These are phyloP conservation scores for Vireo altiloquus DNA, from an alignment of 2,113 vertebrate species.

Conservation along the genomic window DNA sequence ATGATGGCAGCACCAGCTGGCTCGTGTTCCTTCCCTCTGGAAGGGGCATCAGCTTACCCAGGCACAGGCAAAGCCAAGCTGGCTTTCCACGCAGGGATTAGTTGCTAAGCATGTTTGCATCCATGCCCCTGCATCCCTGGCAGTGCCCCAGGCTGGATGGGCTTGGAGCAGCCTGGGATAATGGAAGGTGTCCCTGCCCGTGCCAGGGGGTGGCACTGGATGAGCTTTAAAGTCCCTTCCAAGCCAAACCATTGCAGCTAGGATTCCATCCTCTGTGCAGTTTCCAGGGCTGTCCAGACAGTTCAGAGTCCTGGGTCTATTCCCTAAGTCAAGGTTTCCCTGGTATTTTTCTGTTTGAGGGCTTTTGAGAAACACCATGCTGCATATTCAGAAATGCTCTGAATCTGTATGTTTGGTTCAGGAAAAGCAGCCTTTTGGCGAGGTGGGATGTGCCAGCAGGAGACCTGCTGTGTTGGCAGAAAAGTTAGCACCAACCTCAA, in stretches of 20 bases:
- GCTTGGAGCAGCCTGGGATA: not conserved
- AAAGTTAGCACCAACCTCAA: not conserved
- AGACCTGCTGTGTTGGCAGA: not conserved
- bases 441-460: not conserved
- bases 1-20: not conserved
- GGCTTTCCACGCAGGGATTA: no score
- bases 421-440: not conserved
- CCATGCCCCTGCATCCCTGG: not conserved
- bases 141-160: not conserved
- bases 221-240: not conserved
- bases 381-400: not conserved
- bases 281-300: no score
- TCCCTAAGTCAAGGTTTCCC: not conserved
- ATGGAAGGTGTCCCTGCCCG: not conserved
- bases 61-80: not conserved
- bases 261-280: not conserved
- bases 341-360: not conserved
- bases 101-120: fast-evolving
- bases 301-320: not conserved
- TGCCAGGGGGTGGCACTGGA: not conserved
- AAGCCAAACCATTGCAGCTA: not conserved
- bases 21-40: not conserved
- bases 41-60: fast-evolving
- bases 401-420: not conserved
- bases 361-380: not conserved